phyloP scores from a whole-genome alignment of 2,113 vertebrate genomes.

The Burhinus oedicnemus region DNA sequence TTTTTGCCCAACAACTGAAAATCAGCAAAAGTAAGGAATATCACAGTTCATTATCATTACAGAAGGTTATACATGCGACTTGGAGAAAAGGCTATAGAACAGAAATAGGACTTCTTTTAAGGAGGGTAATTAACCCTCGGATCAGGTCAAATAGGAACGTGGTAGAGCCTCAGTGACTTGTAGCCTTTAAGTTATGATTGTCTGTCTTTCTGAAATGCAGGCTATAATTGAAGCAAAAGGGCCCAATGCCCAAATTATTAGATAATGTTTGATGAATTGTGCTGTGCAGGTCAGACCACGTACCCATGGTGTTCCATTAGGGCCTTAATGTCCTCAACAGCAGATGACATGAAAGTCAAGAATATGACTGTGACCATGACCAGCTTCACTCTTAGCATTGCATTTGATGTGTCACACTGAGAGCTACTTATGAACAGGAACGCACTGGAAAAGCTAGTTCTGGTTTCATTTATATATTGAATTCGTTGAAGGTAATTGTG shows the following conservation, averaged over 20 bases:
- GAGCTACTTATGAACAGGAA: not conserved
- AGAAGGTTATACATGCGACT: not conserved
- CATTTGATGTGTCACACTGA: not conserved
- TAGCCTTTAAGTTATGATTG: not conserved
- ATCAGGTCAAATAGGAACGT: not conserved
- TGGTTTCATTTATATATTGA: not conserved
- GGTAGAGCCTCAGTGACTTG: not conserved
- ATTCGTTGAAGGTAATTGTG: not conserved
- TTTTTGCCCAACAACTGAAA: not conserved
- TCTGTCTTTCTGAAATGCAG: not conserved
- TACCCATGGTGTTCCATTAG: not conserved
- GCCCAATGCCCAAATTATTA: not conserved
- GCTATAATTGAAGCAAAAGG: not conserved
- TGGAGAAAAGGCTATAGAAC: not conserved
- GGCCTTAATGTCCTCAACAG: not conserved
- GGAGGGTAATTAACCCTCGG: not conserved
- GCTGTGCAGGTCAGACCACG: not conserved
- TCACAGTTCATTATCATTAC: not conserved
- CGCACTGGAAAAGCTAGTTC: not conserved
- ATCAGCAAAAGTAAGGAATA: not conserved
- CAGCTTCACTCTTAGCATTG: not conserved
- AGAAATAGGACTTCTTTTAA: not conserved
- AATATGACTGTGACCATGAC: not conserved
- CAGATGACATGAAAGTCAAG: not conserved
- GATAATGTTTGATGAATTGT: not conserved